These are phyloP conservation scores for Aphelenchoides besseyi DNA, from an alignment of 1,140 invertebrate species.

Conservation along the genomic window DNA sequence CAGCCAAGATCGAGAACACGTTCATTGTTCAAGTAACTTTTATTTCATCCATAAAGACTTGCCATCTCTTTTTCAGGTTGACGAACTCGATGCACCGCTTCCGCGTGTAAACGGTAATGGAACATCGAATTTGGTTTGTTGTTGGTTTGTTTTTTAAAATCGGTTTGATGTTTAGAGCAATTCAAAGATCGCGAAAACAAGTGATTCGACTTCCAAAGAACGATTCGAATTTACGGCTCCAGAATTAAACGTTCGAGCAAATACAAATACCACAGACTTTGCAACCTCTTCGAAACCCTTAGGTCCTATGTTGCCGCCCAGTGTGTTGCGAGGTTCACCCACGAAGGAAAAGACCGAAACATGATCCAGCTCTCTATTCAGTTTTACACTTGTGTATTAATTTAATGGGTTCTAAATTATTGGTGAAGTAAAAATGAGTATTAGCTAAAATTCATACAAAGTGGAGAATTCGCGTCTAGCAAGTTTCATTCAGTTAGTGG, in stretches of 20 bases:
- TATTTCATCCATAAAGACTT: constrained; percentile 31
- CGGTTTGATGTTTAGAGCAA: constrained; percentile 1
- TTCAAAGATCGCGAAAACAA: neutral
- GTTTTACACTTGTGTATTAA: too few species aligned
- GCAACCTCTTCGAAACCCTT: neutral
- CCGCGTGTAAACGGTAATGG: constrained; percentile 26
- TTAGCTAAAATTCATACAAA: too few species aligned
- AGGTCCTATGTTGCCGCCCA: neutral
- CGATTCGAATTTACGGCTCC: constrained; percentile 3
- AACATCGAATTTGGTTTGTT: constrained; percentile 7
- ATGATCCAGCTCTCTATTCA: too few species aligned
- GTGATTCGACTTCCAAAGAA: neutral
- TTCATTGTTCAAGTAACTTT: constrained; percentile 42
- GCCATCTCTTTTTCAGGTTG: constrained; percentile 34
- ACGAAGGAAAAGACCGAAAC: too few species aligned
- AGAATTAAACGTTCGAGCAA: too few species aligned
- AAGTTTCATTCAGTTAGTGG: too few species aligned
- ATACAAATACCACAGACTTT: neutral
- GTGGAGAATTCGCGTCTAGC: too few species aligned
- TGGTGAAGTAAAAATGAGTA: too few species aligned
- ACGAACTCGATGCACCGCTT: constrained; percentile 44
- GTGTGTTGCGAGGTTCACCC: too few species aligned
- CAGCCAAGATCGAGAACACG: constrained; percentile 36
- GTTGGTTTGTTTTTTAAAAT: constrained; percentile 12
- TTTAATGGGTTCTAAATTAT: too few species aligned